Base-by-base conservation (phyloP, 2,888 invertebrate species). In the Polyploca ridens region DNA sequence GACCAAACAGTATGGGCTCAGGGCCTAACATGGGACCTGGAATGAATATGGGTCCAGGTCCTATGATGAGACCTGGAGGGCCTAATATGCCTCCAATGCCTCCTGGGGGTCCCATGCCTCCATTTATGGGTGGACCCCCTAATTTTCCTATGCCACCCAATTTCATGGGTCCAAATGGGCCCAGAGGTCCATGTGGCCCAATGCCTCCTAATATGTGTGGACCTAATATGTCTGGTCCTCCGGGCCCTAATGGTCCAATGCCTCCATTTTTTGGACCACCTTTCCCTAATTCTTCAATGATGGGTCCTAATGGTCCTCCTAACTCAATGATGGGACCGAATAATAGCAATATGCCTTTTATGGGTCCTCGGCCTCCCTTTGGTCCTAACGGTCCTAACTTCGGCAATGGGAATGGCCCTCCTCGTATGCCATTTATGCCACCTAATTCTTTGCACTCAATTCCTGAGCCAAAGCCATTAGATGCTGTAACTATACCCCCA, bases 81-180 rank as follows among this genome's bases (percentile, higher is more conserved):
- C 73, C 69, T 1, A 74, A 71, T 61, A 73, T 72, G 65, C 71
- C 71, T 10, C 69, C 68, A 16, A 69, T 73, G 67, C 74, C 68
- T 60, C 41, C 41, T 41, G 41, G 60, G 14, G 76, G 76, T 3
- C 76, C 75, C 8, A 83, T 83, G 78, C 84, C 85, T 5, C 83
- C 84, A 1, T 82, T 81, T 68, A 88, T 91, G 85, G 87, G 88
- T 58, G 89, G 90, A 1, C 90, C 91, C 1, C 90, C 90, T 4
- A 90, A 91, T 71, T 90, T 85, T 60, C 83, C 83, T 4, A 90
- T 91, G 90, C 91, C 91, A 3, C 90, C 91, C 0, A 90, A 88
- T 72, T 90, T 89, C 61, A 87, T 90, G 87, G 90, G 92, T 2
- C 91, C 92, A 2, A 90, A 88, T 72, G 89, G 91, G 0, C 90